These are phyloP conservation scores for Serripes groenlandicus DNA, from an alignment of 2,888 invertebrate genomes.

Conservation along the genomic window DNA sequence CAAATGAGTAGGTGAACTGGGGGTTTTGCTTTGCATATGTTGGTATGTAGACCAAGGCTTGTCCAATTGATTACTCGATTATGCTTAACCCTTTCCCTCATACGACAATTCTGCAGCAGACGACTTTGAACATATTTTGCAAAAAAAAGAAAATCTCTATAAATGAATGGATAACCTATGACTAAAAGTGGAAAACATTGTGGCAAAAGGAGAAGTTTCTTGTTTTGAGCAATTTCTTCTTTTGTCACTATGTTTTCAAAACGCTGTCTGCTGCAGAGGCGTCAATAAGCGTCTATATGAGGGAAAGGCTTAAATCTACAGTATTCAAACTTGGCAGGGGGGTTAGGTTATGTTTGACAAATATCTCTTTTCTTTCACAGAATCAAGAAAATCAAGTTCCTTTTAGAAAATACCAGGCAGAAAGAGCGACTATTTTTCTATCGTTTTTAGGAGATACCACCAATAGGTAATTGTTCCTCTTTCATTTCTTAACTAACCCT, in stretches of 20 bases:
- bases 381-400: constrained; percentile 66
- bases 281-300: background rate
- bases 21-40: too few species aligned
- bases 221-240: background rate
- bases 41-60: too few species aligned
- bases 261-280: background rate
- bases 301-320: background rate
- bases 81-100: too few species aligned
- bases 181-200: background rate
- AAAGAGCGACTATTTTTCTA: constrained; percentile 79
- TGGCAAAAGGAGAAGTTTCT: background rate
- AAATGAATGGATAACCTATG: too few species aligned
- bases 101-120: too few species aligned
- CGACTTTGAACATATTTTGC: too few species aligned
- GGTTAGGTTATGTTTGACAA: too few species aligned
- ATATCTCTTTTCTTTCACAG: constrained; percentile 51
- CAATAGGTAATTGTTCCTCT: constrained; percentile 71
- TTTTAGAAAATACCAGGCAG: constrained; percentile 77
- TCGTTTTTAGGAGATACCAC: constrained; percentile 80
- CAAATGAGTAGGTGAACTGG: too few species aligned
- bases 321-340: too few species aligned
- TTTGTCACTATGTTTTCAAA: background rate
- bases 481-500: background rate
- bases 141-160: too few species aligned
- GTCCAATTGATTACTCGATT: too few species aligned